Conservation (phyloP, 2,797 vertebrate genomes). For the Sylvia borin region DNA sequence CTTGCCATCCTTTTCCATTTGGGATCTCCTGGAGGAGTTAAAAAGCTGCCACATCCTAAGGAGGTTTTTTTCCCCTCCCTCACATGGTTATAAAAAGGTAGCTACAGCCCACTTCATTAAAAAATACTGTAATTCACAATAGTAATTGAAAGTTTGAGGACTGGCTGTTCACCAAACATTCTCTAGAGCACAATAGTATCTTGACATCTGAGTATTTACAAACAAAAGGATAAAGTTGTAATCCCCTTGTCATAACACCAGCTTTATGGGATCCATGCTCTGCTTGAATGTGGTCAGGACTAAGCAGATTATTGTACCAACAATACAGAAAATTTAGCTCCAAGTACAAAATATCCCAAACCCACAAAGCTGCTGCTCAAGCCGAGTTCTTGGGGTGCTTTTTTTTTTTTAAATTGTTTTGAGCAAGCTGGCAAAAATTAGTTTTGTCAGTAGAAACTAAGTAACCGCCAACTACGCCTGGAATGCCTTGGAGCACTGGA, state of each 20-base stretch:
- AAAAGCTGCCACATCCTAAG: not conserved
- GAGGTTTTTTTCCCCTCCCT: not conserved
- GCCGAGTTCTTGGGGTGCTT: not conserved
- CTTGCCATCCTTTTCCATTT: not conserved
- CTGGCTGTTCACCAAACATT: not conserved
- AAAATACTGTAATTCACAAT: not conserved
- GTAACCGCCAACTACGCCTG: conserved; percentile 14
- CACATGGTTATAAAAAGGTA: not conserved
- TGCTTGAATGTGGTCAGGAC: not conserved
- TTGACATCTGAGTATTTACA: conserved; percentile 31
- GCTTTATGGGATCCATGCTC: not conserved
- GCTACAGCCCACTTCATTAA: not conserved
- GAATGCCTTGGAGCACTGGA: conserved; percentile 38
- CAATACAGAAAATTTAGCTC: not conserved
- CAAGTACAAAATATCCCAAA: not conserved
- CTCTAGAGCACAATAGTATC: not conserved
- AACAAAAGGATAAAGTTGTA: conserved; percentile 40
- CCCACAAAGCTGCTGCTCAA: not conserved
- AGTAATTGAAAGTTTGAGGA: not conserved
- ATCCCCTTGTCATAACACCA: conserved; percentile 17
- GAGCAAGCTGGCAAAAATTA: conserved; percentile 25
- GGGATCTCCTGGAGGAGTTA: not conserved
- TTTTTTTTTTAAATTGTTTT: not conserved
- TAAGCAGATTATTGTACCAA: conserved; percentile 27
- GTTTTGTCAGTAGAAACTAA: conserved; percentile 44